Conservation (phyloP, 2,888 invertebrate species). For the Drosophila kanekoi region DNA sequence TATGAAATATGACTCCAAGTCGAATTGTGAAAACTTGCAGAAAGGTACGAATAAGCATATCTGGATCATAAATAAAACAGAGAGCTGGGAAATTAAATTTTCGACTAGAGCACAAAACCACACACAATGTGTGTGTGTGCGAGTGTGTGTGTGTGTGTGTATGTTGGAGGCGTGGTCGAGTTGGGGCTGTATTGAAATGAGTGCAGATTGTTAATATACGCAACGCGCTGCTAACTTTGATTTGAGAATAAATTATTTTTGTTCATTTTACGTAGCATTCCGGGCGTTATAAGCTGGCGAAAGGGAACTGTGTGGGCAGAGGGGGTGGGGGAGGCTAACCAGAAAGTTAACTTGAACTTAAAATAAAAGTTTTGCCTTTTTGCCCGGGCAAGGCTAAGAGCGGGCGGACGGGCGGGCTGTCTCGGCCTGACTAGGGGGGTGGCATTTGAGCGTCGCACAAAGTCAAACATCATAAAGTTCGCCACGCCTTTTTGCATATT, state of each 20-base stretch:
- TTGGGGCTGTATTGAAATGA: constrained; percentile 55
- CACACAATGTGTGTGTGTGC: constrained; percentile 17
- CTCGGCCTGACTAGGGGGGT: not conserved
- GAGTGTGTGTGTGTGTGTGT: constrained; percentile 10
- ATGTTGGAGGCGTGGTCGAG: constrained; percentile 15
- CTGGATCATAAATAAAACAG: constrained; percentile 80
- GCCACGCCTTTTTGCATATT: constrained; percentile 82
- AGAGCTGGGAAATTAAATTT: constrained; percentile 81
- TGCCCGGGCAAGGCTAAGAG: constrained; percentile 14
- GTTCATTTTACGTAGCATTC: constrained; percentile 60
- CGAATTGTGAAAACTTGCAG: constrained; percentile 82
- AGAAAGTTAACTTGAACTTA: constrained; percentile 82
- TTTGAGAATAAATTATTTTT: constrained; percentile 80
- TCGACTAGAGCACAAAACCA: constrained; percentile 58
- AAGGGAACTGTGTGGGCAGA: not conserved
- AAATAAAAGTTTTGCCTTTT: constrained; percentile 77
- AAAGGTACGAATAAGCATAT: constrained; percentile 82
- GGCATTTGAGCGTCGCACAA: constrained; percentile 63
- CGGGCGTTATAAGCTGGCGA: constrained; percentile 17
- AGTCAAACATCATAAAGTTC: constrained; percentile 82
- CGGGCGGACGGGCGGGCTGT: not conserved
- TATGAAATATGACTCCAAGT: constrained; percentile 81
- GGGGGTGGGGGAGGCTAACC: constrained; percentile 62
- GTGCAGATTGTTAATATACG: constrained; percentile 80
- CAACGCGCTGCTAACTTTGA: constrained; percentile 79